Conservation (phyloP, 2,113 vertebrate genomes). For the Poecile atricapillus region DNA sequence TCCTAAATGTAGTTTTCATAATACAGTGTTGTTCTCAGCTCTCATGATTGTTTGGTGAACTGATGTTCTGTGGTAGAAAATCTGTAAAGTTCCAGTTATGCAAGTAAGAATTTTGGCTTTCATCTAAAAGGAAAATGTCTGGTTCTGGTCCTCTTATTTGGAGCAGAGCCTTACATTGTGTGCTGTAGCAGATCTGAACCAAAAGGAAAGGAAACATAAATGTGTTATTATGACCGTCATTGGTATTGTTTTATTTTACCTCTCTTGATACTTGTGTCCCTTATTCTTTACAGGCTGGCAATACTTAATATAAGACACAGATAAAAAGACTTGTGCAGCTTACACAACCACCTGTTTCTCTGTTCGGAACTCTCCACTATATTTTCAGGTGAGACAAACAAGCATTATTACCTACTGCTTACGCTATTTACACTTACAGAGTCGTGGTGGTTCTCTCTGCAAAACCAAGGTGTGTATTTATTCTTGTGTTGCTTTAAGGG, state of each 20-base stretch:
- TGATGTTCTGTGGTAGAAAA: background rate
- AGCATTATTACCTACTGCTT: background rate
- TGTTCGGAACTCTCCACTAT: background rate
- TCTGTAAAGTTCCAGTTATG: background rate
- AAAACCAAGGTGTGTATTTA: background rate
- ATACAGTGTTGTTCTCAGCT: background rate
- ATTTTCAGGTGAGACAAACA: background rate
- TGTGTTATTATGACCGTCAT: background rate
- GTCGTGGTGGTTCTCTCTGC: background rate
- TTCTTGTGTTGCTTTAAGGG: background rate
- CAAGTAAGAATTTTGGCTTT: background rate
- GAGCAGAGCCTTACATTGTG: background rate
- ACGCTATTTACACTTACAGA: background rate
- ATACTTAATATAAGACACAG: background rate
- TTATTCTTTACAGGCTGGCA: background rate
- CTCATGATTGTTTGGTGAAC: background rate
- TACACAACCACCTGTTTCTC: background rate
- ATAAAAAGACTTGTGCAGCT: background rate
- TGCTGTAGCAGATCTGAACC: background rate
- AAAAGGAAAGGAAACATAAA: background rate
- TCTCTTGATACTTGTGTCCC: background rate
- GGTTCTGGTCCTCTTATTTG: background rate
- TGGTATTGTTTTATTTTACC: slow-evolving; percentile 5
- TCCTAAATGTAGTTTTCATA: background rate
- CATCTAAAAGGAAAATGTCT: background rate